Percentiles rank a stretch among this genome's conserved stretches.
These are phyloP conservation scores for Pandemis heparana DNA, from an alignment of 2,888 invertebrate genomes.

Conservation along the genomic window DNA sequence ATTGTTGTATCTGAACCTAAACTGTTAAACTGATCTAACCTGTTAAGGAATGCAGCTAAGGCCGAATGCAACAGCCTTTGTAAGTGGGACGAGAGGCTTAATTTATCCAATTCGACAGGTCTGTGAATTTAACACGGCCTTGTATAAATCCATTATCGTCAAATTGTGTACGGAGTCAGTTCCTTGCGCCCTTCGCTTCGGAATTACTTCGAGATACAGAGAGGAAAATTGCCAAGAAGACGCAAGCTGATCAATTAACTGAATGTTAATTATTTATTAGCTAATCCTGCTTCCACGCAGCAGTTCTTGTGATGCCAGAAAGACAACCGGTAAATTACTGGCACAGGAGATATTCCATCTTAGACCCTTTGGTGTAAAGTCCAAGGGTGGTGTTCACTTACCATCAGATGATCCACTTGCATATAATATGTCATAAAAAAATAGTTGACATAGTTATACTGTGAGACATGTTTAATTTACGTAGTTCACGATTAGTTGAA, in stretches of 20 bases:
- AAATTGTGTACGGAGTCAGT: constrained; percentile 29
- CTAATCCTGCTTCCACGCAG: neutral
- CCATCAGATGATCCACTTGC: no score
- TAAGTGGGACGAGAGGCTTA: constrained; percentile 64
- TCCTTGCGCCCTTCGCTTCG: constrained; percentile 14
- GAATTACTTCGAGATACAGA: neutral
- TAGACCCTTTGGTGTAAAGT: no score
- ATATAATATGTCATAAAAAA: no score
- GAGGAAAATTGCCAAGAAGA: neutral
- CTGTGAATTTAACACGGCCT: constrained; percentile 58
- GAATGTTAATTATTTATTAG: neutral
- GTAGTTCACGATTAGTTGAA: neutral
- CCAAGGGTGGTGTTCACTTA: no score
- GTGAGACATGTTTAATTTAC: neutral
- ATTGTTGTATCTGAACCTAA: constrained; percentile 60
- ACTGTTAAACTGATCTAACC: constrained; percentile 59
- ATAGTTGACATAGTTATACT: neutral
- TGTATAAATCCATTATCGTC: constrained; percentile 48
- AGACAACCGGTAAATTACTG: no score
- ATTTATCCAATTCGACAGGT: constrained; percentile 72
- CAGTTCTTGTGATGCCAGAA: no score
- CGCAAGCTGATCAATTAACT: neutral
- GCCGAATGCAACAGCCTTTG: constrained; percentile 64
- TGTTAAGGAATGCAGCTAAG: constrained; percentile 70
- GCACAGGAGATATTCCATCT: no score